Base-by-base conservation (phyloP, 1,140 invertebrate genomes). In the Drosophila eugracilis region DNA sequence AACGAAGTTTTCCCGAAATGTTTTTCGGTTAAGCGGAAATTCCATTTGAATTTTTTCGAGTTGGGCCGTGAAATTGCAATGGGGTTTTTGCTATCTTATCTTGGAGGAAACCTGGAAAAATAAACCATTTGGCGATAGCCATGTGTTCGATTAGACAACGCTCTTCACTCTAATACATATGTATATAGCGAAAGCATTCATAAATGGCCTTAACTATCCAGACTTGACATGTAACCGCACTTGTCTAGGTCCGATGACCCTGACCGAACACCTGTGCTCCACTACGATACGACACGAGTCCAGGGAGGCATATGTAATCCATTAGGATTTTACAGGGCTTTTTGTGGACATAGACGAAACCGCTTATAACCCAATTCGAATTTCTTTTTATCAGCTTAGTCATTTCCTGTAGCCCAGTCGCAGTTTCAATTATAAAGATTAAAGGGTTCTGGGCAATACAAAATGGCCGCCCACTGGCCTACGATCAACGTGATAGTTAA, bases 341-440 rank as follows among this genome's bases (percentile, higher is more conserved):
- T 14, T 4, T 4, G 15, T 22, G 15, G 32, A 17, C n/a, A 21
- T 34, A 5, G 17, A n/a, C 10, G 3, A 62, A 49, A 53, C 22
- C 9, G 15, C 17, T 2, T 30, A 24, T 4, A 60, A 22, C 1
- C 30, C 12, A 32, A 53, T 41, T 22, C 59, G 36, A 39, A 57
- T 41, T 53, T 48, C 6, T n/a, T 75, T 70, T 75, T 84, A 83
- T 83, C 78, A 78, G 58, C 53, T 47, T 54, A 75, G 57, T 70
- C 57, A 78, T 83, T 83, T 83, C 75, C 79, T 74, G 78, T 34
- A 41, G 44, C 7, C 17, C 49, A 62, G 42, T 63, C 58, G 59
- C 26, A 28, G 26, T 67, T 67, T 10, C 45, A 67, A 53, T 53
- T 67, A 53, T 59, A 41, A 24, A 80, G 77, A 76, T 75, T 80